phyloP scores from a whole-genome alignment of 2,797 vertebrate genomes.

The Enteromius radiatus region DNA sequence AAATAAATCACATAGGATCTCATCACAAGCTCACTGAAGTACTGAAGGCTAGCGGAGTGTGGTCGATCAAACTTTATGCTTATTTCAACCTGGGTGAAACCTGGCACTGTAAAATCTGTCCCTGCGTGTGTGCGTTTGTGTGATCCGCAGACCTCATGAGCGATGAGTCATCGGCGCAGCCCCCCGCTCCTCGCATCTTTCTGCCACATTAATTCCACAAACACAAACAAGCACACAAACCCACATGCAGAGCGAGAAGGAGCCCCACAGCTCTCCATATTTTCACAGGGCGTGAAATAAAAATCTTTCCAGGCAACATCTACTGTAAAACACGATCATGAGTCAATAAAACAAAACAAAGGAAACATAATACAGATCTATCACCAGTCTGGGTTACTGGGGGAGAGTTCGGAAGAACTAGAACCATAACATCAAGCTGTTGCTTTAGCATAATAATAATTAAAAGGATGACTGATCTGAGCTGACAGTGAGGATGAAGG shows the following conservation, averaged over 20 bases:
- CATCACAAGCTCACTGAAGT: neutral
- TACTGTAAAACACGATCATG: slow-evolving; percentile 28
- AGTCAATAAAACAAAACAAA: slow-evolving; percentile 12
- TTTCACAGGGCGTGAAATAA: slow-evolving; percentile 36
- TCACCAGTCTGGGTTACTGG: neutral
- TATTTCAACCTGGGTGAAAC: neutral
- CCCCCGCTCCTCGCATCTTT: slow-evolving; percentile 48
- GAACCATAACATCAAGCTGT: neutral
- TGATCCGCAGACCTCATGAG: slow-evolving; percentile 51
- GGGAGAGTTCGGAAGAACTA: neutral
- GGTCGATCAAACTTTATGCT: slow-evolving; percentile 32
- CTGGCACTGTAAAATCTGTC: slow-evolving; percentile 31
- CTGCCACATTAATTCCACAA: slow-evolving; percentile 56
- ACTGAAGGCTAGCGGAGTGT: neutral
- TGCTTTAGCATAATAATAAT: slow-evolving; percentile 5
- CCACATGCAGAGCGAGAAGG: slow-evolving; percentile 25
- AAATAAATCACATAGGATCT: slow-evolving; percentile 16
- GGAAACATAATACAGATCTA: neutral
- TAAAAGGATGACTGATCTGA: neutral
- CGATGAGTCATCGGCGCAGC: slow-evolving; percentile 55
- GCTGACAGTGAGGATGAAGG: slow-evolving; percentile 11
- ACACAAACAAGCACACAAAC: slow-evolving; percentile 47
- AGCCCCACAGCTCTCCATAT: slow-evolving; percentile 31
- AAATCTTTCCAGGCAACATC: slow-evolving; percentile 19
- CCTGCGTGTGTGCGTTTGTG: slow-evolving; percentile 39